Conservation (phyloP, 2,113 vertebrate genomes). For the Syrrhaptes paradoxus region DNA sequence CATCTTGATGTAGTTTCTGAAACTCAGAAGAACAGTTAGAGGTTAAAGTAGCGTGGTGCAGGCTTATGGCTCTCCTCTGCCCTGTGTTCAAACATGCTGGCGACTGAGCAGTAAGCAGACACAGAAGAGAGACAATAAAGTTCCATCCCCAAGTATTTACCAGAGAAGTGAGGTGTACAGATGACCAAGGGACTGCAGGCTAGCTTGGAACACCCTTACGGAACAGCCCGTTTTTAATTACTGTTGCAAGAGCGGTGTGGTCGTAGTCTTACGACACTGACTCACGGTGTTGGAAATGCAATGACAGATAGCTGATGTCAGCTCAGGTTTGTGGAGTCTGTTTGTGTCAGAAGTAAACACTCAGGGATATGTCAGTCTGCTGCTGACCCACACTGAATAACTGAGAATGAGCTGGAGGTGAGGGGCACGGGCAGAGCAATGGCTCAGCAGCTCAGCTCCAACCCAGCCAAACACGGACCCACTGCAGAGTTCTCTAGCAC, state of each 20-base stretch:
- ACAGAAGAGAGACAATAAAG: not conserved
- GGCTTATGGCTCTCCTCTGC: not conserved
- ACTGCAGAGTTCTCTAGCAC: not conserved
- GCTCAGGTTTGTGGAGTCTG: not conserved
- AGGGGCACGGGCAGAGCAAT: not conserved
- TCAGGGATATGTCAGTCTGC: not conserved
- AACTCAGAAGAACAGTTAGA: not conserved
- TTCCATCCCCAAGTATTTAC: not conserved
- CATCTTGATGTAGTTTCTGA: not conserved
- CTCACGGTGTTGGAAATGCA: fast-evolving
- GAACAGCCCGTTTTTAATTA: not conserved
- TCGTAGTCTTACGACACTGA: not conserved
- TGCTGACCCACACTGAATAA: not conserved
- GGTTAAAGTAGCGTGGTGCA: not conserved
- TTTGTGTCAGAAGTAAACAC: not conserved
- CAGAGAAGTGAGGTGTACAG: not conserved
- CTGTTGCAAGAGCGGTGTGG: not conserved
- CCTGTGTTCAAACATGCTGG: not conserved
- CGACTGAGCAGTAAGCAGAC: not conserved
- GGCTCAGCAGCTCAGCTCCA: not conserved
- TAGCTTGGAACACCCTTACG: not conserved
- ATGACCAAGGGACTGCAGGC: not conserved
- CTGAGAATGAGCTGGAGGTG: not conserved
- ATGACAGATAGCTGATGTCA: not conserved
- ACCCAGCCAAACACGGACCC: not conserved